Percentiles rank a stretch among this genome's conserved stretches.
phyloP scores from a whole-genome alignment of 2,113 vertebrate genomes.

The Mus pahari region DNA sequence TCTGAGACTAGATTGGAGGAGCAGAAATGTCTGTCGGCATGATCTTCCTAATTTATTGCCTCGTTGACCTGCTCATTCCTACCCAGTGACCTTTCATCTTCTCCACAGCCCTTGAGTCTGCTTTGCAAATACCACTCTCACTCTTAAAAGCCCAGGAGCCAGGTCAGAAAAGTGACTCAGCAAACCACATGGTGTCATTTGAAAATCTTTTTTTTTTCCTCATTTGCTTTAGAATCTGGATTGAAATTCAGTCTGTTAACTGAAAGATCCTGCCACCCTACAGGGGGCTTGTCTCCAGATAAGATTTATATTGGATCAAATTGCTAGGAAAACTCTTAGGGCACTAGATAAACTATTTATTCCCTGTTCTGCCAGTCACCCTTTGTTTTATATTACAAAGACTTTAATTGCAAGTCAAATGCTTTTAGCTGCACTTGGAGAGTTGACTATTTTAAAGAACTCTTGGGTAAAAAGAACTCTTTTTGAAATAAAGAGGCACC shows the following conservation, averaged over 20 bases:
- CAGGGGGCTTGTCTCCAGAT: constrained; percentile 3
- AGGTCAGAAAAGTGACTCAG: constrained; percentile 81
- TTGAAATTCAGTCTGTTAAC: constrained; percentile 62
- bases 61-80: not conserved
- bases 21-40: not conserved
- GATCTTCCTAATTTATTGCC: not conserved
- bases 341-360: not conserved
- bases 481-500: constrained; percentile 46
- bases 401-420: constrained; percentile 46
- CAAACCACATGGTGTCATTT: constrained; percentile 78
- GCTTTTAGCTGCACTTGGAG: not conserved
- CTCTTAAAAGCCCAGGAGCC: constrained; percentile 72
- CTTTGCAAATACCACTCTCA: constrained; percentile 73
- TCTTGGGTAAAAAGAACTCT: not conserved
- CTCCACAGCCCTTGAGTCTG: constrained; percentile 66
- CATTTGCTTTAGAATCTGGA: constrained; percentile 61
- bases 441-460: constrained; percentile 46
- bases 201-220: constrained; percentile 43
- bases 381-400: constrained; percentile 31
- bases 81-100: constrained; percentile 69
- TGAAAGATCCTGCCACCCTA: constrained; percentile 30
- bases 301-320: constrained; percentile 55
- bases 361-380: not conserved
- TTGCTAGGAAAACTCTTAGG: constrained; percentile 11
- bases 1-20: constrained; percentile 10